Base-by-base conservation (phyloP, 2,113 vertebrate genomes). In the Lophura nycthemera region DNA sequence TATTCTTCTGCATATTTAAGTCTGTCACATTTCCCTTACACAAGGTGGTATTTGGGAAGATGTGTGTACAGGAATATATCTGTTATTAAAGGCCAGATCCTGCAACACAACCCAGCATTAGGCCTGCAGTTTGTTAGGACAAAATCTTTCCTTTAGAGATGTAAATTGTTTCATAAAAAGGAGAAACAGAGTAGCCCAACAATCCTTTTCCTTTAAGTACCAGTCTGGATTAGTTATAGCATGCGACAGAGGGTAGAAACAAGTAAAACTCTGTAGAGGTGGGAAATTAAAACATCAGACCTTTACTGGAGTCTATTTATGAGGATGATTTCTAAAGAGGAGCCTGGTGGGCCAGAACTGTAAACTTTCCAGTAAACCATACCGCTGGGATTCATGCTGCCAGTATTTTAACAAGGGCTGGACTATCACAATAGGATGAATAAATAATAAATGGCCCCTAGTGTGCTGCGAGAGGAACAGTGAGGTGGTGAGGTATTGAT, bases 231-330 rank as follows among this genome's bases (percentile, higher is more conserved):
- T 94, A 76, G 66, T 74, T 78, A 36, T 36, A 91, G 75, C 56
- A n/a, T 52, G 11, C n/a, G 47, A 79, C 77, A 92, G 78, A 50
- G 52, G 8, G 60, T 89, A 91, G 77, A 63, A 89, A 77, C 64
- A 90, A 82, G 75, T 70, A n/a, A 48, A 86, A 54, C 25, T 91
- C 65, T 83, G 70, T 86, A 56, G 67, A 83, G 75, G n/a, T 52
- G 15, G 63, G 50, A 94, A 93, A 89, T 90, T 52, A 93, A 95
- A 92, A 52, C 74, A 79, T 87, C 60, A 79, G 67, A 56, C 64
- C 11, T 87, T 92, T 79, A 64, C 77, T 86, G 66, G 76, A 70
- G 87, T 86, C 76, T 93, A 16, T 90, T 94, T 95, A 75, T 67
- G 71, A 94, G 73, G 21, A 69, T 80, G 73, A 69, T 92, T 97